Evolutionary conservation across 2,888 invertebrate species (phyloP).

Genomic region (Plusia festucae): DNA sequence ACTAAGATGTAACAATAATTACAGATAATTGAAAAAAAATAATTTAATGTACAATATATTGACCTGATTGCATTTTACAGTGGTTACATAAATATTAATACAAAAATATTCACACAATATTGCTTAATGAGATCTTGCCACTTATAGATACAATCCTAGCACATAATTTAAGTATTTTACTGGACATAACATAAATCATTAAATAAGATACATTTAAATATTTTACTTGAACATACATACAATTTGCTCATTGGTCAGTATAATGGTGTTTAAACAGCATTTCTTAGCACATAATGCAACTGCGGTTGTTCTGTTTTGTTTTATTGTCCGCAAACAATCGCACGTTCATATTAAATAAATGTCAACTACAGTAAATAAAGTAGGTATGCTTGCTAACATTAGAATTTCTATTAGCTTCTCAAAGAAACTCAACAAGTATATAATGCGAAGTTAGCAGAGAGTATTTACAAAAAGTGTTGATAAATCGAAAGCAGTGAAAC

Average conservation of each 20-base stretch:
- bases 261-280: slow-evolving; percentile 15
- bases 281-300: slow-evolving; percentile 18
- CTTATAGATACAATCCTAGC: slow-evolving; percentile 32
- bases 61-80: slow-evolving; percentile 10
- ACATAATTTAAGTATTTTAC: slow-evolving; percentile 23
- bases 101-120: slow-evolving; percentile 39
- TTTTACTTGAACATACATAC: slow-evolving; percentile 7
- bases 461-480: slow-evolving; percentile 13
- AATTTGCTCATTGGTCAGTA: not conserved
- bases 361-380: slow-evolving; percentile 19
- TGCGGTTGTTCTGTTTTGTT: slow-evolving; percentile 17
- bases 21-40: slow-evolving; percentile 15
- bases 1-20: slow-evolving; percentile 6
- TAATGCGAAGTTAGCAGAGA: slow-evolving; percentile 18
- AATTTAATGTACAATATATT: slow-evolving; percentile 13
- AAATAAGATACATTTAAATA: not conserved
- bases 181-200: not conserved
- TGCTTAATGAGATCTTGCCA: slow-evolving; percentile 54
- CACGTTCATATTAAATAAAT: slow-evolving; percentile 21
- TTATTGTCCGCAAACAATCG: slow-evolving; percentile 27
- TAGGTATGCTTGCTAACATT: slow-evolving; percentile 9
- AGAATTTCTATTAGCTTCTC: slow-evolving; percentile 19
- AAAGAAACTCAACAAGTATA: slow-evolving; percentile 9
- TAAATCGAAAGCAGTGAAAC: slow-evolving; percentile 32
- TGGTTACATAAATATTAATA: slow-evolving; percentile 13